These are phyloP conservation scores for Peucedramus taeniatus DNA, from an alignment of 2,113 vertebrate species.

Conservation along the genomic window DNA sequence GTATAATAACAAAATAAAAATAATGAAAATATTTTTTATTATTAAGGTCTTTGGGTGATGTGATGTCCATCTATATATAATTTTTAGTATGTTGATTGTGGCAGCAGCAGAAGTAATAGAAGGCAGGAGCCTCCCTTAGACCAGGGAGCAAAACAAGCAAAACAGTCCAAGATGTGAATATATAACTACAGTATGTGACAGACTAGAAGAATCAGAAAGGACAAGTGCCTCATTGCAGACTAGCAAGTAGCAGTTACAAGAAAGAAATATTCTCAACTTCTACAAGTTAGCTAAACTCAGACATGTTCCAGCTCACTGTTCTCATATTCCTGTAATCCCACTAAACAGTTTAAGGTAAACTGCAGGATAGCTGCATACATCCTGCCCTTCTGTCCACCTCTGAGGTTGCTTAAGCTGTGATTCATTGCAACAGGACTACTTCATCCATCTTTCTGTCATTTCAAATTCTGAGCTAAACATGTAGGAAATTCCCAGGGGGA, in stretches of 20 bases:
- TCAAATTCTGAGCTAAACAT: neutral
- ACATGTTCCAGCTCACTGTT: neutral
- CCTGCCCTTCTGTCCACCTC: neutral
- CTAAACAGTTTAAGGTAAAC: neutral
- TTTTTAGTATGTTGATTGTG: neutral
- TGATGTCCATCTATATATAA: neutral
- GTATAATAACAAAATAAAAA: neutral
- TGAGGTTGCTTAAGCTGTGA: neutral
- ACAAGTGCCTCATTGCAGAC: neutral
- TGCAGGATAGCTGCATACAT: neutral
- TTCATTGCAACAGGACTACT: neutral
- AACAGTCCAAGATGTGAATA: neutral
- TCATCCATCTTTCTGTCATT: neutral
- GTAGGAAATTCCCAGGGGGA: neutral
- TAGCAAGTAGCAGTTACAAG: neutral
- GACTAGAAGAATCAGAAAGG: neutral
- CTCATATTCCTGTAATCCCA: neutral
- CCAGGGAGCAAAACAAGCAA: neutral
- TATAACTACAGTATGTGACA: neutral
- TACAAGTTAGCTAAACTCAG: neutral
- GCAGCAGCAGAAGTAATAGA: neutral
- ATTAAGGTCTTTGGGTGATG: neutral
- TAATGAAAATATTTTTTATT: neutral
- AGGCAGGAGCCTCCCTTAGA: neutral
- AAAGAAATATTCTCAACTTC: neutral